phyloP scores from a whole-genome alignment of 2,888 invertebrate genomes.

The Epicampocera succincta region DNA sequence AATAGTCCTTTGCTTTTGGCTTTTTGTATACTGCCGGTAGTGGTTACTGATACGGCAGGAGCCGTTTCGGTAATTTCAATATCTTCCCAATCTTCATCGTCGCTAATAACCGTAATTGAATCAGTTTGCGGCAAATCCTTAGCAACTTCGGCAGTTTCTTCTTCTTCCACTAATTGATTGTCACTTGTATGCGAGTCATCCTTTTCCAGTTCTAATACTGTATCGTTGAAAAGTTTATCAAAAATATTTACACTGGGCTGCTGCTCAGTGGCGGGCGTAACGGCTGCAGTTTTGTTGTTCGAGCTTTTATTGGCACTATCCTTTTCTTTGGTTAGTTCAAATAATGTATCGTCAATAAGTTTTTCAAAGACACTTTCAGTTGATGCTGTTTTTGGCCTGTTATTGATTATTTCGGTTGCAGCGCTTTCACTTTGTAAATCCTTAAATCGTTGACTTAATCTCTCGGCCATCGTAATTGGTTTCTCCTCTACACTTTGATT shows the following conservation, averaged over 20 bases:
- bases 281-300: neutral
- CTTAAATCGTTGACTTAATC: slow-evolving; percentile 75
- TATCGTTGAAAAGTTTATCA: slow-evolving; percentile 32
- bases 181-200: slow-evolving; percentile 1
- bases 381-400: neutral
- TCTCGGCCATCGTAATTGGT: slow-evolving; percentile 74
- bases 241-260: slow-evolving; percentile 33
- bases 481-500: slow-evolving; percentile 35
- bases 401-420: neutral
- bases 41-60: slow-evolving; percentile 56
- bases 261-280: neutral
- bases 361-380: slow-evolving; percentile 45
- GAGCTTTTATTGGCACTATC: neutral
- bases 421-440: slow-evolving; percentile 64
- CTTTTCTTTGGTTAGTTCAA: slow-evolving; percentile 65
- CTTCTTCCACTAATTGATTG: neutral
- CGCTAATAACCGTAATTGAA: slow-evolving; percentile 64
- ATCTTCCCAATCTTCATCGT: slow-evolving; percentile 77
- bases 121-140: neutral
- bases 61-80: slow-evolving; percentile 75
- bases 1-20: slow-evolving; percentile 55
- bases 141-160: neutral
- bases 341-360: slow-evolving; percentile 27
- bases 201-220: slow-evolving; percentile 3
- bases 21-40: slow-evolving; percentile 36